phyloP scores from a whole-genome alignment of 2,113 vertebrate genomes.

The Nothocercus julius region DNA sequence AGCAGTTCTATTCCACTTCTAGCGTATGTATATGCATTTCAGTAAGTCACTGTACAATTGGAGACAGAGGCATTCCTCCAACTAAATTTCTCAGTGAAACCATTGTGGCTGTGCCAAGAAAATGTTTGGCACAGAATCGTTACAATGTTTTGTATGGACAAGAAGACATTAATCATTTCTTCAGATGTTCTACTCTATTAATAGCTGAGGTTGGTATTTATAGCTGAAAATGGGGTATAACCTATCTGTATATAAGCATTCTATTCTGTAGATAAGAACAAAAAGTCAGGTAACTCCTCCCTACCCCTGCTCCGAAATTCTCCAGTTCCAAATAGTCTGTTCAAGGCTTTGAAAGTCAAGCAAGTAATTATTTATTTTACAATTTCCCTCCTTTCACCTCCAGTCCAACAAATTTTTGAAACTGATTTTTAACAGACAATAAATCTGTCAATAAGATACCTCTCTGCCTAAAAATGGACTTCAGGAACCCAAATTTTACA shows the following conservation, averaged over 20 bases:
- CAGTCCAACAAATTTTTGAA: neutral
- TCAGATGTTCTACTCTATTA: neutral
- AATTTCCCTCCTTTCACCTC: neutral
- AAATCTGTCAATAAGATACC: neutral
- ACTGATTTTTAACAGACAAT: neutral
- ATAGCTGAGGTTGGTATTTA: neutral
- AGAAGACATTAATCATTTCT: neutral
- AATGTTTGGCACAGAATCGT: neutral
- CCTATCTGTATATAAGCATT: neutral
- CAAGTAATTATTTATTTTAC: neutral
- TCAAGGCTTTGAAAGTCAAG: neutral
- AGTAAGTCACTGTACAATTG: neutral
- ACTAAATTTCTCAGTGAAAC: neutral
- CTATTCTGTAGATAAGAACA: neutral
- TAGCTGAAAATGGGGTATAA: neutral
- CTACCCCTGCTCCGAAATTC: neutral
- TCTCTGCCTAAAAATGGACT: fast-evolving
- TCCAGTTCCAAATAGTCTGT: neutral
- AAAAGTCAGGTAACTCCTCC: neutral
- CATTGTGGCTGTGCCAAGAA: neutral
- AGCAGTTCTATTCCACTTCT: neutral
- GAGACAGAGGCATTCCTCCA: neutral
- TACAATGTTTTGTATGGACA: neutral
- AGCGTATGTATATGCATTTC: neutral
- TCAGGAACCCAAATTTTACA: neutral